These are phyloP conservation scores for Sinocyclocheilus rhinocerous DNA, from an alignment of 2,113 vertebrate genomes.

Conservation along the genomic window DNA sequence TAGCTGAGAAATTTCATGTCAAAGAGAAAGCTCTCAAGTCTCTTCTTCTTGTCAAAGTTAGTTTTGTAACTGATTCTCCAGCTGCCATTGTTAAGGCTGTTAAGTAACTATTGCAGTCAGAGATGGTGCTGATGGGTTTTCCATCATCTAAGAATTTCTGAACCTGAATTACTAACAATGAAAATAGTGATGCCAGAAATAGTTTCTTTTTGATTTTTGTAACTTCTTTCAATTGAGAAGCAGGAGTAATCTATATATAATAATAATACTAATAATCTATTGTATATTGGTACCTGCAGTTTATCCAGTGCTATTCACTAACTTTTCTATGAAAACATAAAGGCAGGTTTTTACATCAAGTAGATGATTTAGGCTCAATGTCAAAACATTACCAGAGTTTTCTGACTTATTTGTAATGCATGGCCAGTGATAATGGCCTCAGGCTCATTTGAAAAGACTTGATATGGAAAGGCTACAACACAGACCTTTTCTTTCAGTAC, in stretches of 20 bases:
- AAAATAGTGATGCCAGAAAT: neutral
- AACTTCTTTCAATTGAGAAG: neutral
- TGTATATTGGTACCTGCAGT: neutral
- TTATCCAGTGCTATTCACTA: neutral
- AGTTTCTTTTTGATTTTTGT: neutral
- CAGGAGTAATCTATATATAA: neutral
- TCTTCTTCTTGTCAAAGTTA: neutral
- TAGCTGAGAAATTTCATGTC: neutral
- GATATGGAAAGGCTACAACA: too few relatives aligned
- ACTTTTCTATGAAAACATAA: neutral
- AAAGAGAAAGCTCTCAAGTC: neutral
- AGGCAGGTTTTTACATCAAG: neutral
- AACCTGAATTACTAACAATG: neutral
- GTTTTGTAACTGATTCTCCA: constrained; percentile 9
- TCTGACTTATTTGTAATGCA: too few relatives aligned
- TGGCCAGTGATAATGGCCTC: too few relatives aligned
- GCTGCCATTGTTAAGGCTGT: neutral
- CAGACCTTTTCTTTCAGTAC: too few relatives aligned
- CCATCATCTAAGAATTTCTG: neutral
- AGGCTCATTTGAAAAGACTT: too few relatives aligned
- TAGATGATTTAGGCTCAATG: neutral
- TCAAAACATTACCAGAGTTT: neutral
- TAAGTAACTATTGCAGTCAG: neutral
- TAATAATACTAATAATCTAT: neutral
- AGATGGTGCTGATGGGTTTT: neutral